A percentile compares a stretch with the other conserved stretches of the same genome.
Conservation (phyloP, 2,888 invertebrate genomes). For the Coenonympha glycerion region DNA sequence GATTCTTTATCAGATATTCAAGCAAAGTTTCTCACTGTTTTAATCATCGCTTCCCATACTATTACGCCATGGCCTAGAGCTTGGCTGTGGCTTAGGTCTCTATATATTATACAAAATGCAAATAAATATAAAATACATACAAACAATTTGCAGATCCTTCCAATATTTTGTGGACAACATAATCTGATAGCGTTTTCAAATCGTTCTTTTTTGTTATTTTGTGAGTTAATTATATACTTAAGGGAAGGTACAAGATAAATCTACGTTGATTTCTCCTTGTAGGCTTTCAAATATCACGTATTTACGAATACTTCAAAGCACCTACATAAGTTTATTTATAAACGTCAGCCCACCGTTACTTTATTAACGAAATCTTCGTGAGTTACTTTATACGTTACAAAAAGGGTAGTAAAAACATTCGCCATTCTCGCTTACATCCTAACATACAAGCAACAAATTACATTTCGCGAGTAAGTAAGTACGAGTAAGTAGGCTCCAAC, state of each 20-base stretch:
- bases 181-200: too few relatives aligned
- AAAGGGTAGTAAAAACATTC: slow-evolving; percentile 7
- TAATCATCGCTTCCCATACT: neutral
- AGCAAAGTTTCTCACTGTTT: neutral
- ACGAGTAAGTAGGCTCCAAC: slow-evolving; percentile 9
- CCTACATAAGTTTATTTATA: neutral
- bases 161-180: too few relatives aligned
- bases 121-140: too few relatives aligned
- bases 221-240: too few relatives aligned
- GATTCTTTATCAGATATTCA: neutral
- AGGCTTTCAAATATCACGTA: too few relatives aligned
- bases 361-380: slow-evolving; percentile 3
- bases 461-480: neutral
- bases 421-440: neutral
- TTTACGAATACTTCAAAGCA: neutral
- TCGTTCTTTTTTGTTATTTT: too few relatives aligned
- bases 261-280: too few relatives aligned
- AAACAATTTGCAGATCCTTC: too few relatives aligned
- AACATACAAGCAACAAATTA: slow-evolving; percentile 9
- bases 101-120: too few relatives aligned
- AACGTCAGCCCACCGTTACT: neutral
- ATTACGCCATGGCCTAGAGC: neutral
- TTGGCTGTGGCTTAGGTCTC: too few relatives aligned
- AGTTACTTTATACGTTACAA: neutral
- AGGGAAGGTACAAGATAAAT: too few relatives aligned